Base-by-base conservation (phyloP, 2,797 vertebrate species). In the Catostomus latipinnis region DNA sequence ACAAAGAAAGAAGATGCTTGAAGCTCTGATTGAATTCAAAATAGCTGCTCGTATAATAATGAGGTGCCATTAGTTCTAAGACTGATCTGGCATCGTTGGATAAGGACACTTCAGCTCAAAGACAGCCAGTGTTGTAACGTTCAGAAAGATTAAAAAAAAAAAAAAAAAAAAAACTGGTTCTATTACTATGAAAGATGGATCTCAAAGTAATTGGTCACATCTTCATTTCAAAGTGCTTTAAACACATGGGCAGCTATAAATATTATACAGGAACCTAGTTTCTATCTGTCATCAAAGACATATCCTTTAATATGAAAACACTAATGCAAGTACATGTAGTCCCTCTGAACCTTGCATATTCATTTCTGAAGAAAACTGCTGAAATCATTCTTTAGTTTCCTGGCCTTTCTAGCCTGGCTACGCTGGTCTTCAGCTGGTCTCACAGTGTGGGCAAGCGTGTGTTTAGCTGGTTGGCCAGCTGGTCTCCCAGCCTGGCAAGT, bases 1-100 rank as follows among this genome's bases (percentile, higher is more conserved):
- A 72, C 77, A 84, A 71, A 68, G 73, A 62, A 60, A 67, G 14
- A 78, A 62, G 69, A 68, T 78, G 76, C 79, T 80, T 1, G 7
- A 68, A 74, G 69, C 52, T n/a, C 57, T 56, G 76, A 78, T n/a
- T 72, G 53, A 53, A 43, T 78, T 69, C 2, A 48, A 57, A 65
- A 60, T 34, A 70, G 43, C n/a, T 78, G 71, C 65, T 16, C 14
- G 67, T 80, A 67, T 74, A 48, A 14, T 71, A 77, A 73, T 61
- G 65, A 50, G 45, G 11, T 48, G 52, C 14, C 8, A 57, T 79
- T 79, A 66, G 61, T 66, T 49, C 52, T 50, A 2, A 52, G 61
- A 57, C 65, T 65, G 56, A 79, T 72, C 69, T 43, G 8, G 12
- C 56, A 58, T 77, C 54, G 13, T 13, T 54, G 53, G 50, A 65